A percentile compares a stretch with the other conserved stretches of the same genome.
phyloP scores from a whole-genome alignment of 37 sponge, comb jelly and placozoan species.

The Mnemiopsis leidyi region DNA sequence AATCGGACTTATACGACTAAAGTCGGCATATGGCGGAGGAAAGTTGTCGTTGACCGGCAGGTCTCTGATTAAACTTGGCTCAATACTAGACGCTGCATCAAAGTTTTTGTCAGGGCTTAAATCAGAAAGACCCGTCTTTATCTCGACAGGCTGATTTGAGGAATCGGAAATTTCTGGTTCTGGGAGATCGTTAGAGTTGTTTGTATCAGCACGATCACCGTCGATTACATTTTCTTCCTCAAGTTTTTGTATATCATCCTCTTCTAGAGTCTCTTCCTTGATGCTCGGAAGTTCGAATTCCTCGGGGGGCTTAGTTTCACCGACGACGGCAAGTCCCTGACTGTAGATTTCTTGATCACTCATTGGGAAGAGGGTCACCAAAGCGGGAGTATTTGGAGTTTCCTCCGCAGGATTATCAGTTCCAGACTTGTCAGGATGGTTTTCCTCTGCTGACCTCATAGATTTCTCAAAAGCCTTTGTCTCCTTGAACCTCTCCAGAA shows the following conservation, averaged over 20 bases:
- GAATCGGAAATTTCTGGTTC: background rate
- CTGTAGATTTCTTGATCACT: slow-evolving; percentile 59
- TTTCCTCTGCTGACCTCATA: background rate
- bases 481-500: slow-evolving; percentile 31
- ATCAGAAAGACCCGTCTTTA: background rate
- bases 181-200: background rate
- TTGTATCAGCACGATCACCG: background rate
- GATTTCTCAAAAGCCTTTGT: background rate
- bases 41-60: background rate
- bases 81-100: background rate
- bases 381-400: background rate
- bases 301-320: slow-evolving; percentile 29
- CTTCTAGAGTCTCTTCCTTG: background rate
- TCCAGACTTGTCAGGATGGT: background rate
- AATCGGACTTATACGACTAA: background rate
- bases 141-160: background rate
- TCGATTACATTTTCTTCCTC: background rate
- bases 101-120: background rate
- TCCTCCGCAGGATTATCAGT: background rate
- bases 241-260: background rate
- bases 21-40: background rate
- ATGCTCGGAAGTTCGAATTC: slow-evolving; percentile 9
- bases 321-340: slow-evolving; percentile 5
- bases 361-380: background rate
- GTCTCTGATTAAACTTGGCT: background rate